Conservation (phyloP, 2,113 vertebrate genomes). For the Chaetodon auriga region DNA sequence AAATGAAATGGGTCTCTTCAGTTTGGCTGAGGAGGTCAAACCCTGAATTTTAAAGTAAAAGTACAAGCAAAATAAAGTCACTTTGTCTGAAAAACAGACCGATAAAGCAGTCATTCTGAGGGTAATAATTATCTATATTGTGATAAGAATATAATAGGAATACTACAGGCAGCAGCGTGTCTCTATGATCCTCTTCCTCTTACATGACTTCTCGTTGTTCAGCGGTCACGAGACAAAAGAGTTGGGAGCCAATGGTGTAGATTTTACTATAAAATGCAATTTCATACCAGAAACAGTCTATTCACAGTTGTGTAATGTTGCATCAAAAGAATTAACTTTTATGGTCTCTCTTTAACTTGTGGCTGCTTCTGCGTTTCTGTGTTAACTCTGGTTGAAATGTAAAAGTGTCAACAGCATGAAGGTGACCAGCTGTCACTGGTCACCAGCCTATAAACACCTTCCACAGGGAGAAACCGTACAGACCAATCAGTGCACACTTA, state of each 20-base stretch:
- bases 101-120: neutral
- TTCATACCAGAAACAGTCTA: neutral
- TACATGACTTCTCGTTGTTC: too few species aligned
- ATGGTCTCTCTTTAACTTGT: neutral
- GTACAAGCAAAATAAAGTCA: constrained; percentile 42
- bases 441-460: constrained; percentile 61
- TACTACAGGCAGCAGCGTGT: too few species aligned
- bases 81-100: constrained; percentile 2
- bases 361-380: constrained; percentile 1
- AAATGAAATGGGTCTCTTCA: constrained; percentile 37
- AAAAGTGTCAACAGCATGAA: constrained; percentile 60
- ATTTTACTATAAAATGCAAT: neutral
- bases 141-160: too few species aligned
- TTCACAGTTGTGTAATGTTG: neutral
- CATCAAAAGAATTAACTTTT: neutral
- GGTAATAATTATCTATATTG: too few species aligned
- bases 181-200: too few species aligned
- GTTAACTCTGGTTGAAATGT: constrained; percentile 27
- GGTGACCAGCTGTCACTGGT: constrained; percentile 26
- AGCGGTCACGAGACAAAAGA: too few species aligned
- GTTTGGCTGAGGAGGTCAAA: constrained; percentile 20
- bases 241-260: too few species aligned
- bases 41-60: neutral
- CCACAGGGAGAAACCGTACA: constrained; percentile 10
- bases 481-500: neutral